These are phyloP conservation scores for Bombylius major DNA, from an alignment of 2,888 invertebrate genomes.

Conservation along the genomic window DNA sequence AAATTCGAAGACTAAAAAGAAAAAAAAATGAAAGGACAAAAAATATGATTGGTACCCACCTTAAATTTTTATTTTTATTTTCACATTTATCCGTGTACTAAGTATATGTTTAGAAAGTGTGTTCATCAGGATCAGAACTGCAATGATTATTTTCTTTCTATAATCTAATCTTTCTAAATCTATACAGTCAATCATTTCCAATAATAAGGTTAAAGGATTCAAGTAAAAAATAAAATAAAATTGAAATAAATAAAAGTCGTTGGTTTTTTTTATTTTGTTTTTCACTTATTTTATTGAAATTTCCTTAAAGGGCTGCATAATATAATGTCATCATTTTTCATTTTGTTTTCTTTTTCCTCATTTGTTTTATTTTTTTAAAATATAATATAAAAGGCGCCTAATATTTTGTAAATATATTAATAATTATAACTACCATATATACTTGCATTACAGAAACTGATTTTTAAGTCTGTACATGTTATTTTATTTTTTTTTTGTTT, in stretches of 20 bases:
- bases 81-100: no score
- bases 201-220: no score
- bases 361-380: constrained; percentile 1
- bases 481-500: background rate
- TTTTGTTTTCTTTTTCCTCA: background rate
- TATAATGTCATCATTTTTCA: background rate
- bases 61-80: no score
- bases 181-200: no score
- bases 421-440: background rate
- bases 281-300: background rate
- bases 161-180: no score
- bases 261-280: background rate
- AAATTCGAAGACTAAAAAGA: no score
- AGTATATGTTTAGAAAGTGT: no score
- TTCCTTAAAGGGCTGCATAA: constrained; percentile 9
- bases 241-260: background rate
- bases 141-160: no score
- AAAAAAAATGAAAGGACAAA: no score
- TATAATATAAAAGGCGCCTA: constrained; percentile 9
- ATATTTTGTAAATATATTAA: background rate
- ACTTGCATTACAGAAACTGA: background rate
- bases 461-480: constrained; percentile 5
- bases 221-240: no score
- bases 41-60: no score
- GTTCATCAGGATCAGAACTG: no score